Evolutionary conservation across 2,888 invertebrate genomes (phyloP).

Genomic region (Fragum sueziense): DNA sequence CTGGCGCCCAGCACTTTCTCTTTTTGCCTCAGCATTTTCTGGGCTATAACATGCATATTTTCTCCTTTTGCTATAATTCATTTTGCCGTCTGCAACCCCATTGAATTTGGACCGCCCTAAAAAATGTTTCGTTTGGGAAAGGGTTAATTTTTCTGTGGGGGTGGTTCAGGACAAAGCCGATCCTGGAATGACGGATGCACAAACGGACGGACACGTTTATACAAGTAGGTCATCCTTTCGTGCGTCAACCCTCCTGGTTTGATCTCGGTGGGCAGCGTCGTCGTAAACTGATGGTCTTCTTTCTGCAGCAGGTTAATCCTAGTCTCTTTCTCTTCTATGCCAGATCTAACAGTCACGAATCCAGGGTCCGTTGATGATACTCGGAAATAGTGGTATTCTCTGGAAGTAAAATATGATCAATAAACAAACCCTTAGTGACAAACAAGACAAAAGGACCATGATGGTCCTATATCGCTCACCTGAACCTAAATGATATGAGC

Average conservation of each 20-base stretch:
- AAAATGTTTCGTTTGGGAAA: too few species aligned
- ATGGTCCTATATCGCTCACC: too few species aligned
- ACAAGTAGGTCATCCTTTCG: not conserved
- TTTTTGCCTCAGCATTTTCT: not conserved
- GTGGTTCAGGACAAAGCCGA: not conserved
- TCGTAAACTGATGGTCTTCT: not conserved
- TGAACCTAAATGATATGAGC: too few species aligned
- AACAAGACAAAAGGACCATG: not conserved
- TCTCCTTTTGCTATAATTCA: too few species aligned
- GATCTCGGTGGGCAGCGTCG: not conserved
- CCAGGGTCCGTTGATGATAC: constrained; percentile 1
- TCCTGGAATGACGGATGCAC: constrained; percentile 4
- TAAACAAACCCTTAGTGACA: not conserved
- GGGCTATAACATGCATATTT: too few species aligned
- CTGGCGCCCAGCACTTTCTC: not conserved
- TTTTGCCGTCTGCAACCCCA: too few species aligned
- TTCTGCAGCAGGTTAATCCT: not conserved
- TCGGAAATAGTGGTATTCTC: constrained; percentile 14
- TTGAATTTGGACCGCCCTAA: too few species aligned
- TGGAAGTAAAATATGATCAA: not conserved
- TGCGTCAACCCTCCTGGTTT: not conserved
- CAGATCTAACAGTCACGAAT: not conserved
- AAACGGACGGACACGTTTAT: constrained; percentile 3
- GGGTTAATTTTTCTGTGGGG: not conserved
- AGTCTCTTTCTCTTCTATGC: not conserved